Conservation (phyloP, 2,888 invertebrate species). For the Euclidia mi region DNA sequence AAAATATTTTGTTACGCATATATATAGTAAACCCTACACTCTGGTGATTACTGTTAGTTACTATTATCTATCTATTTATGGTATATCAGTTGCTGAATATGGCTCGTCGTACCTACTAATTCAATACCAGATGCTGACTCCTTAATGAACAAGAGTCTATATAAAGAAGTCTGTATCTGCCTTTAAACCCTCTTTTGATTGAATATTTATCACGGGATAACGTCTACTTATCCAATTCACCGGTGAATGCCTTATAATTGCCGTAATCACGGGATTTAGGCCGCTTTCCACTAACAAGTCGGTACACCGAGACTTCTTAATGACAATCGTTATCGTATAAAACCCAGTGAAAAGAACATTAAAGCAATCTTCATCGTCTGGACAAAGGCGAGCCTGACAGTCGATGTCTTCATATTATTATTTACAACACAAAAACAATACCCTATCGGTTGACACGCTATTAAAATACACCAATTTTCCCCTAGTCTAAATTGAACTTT, state of each 20-base stretch:
- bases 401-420: constrained; percentile 87
- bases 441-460: constrained; percentile 87
- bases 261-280: constrained; percentile 34
- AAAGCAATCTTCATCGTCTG: constrained; percentile 74
- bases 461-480: constrained; percentile 86
- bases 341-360: constrained; percentile 65
- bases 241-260: constrained; percentile 23
- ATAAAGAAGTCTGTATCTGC: too few relatives aligned
- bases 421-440: constrained; percentile 82
- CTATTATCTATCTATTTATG: too few relatives aligned
- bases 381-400: constrained; percentile 78
- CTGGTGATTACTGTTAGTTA: too few relatives aligned
- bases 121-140: too few relatives aligned
- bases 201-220: constrained; percentile 7
- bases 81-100: too few relatives aligned
- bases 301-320: constrained; percentile 46
- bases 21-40: too few relatives aligned
- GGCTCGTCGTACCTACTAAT: too few relatives aligned
- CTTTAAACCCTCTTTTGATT: too few relatives aligned
- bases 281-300: constrained; percentile 26
- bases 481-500: constrained; percentile 68
- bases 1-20: too few relatives aligned
- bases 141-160: too few relatives aligned
- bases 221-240: constrained; percentile 1
- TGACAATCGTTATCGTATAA: constrained; percentile 66